Conservation (phyloP, 2,113 vertebrate species). For the Arenaria interpres region DNA sequence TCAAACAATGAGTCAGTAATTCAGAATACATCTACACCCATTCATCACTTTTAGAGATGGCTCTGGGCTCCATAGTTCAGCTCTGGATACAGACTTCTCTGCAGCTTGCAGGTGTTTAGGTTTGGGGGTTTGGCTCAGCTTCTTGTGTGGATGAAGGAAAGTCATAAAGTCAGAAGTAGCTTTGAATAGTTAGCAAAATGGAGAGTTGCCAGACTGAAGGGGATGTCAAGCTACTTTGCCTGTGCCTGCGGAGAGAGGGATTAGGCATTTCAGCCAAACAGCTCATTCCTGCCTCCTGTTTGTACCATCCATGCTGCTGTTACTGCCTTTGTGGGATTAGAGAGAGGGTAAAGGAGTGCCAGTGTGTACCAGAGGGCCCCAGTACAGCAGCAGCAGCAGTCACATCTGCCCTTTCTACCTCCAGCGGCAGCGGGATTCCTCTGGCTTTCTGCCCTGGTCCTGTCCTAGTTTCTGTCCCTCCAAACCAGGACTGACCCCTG, state of each 20-base stretch:
- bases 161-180: neutral
- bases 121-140: neutral
- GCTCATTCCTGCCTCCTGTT: constrained; percentile 12
- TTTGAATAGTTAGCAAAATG: neutral
- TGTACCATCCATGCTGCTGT: constrained; percentile 10
- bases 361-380: neutral
- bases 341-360: neutral
- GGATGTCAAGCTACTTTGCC: neutral
- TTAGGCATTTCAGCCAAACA: constrained; percentile 9
- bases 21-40: neutral
- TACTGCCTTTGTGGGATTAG: constrained; percentile 31
- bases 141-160: neutral
- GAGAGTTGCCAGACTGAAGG: constrained; percentile 2
- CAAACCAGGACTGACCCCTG: neutral
- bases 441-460: neutral
- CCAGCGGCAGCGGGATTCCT: neutral
- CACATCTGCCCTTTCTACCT: neutral
- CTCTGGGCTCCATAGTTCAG: neutral
- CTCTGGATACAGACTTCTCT: neutral
- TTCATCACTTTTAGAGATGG: neutral
- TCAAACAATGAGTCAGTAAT: neutral
- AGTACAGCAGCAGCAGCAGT: neutral
- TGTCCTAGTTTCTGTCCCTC: neutral
- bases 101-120: neutral
- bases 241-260: neutral